Percentiles rank a stretch among this genome's conserved stretches.
Conservation (phyloP, 2,797 vertebrate genomes). For the Parambassis ranga region DNA sequence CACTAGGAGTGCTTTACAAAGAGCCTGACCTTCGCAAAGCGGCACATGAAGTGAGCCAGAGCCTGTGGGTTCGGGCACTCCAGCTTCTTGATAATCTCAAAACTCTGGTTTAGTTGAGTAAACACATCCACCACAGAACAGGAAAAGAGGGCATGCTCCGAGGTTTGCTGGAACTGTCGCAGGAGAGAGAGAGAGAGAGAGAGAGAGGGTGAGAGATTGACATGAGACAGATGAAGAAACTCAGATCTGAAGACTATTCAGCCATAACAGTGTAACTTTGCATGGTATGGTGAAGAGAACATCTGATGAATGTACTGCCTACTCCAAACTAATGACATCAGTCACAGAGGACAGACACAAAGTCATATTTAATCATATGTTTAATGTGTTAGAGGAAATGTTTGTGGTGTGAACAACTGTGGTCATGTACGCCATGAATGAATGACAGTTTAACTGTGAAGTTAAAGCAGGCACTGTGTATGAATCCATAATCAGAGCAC, state of each 20-base stretch:
- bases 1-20: background rate
- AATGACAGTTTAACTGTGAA: too few species aligned
- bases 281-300: background rate
- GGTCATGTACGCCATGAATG: too few species aligned
- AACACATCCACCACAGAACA: constrained; percentile 99
- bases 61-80: constrained; percentile 98
- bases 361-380: too few species aligned
- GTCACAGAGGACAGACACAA: background rate
- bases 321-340: background rate
- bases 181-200: background rate
- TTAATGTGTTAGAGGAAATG: too few species aligned
- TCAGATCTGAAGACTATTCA: background rate
- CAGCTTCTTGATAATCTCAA: constrained; percentile 98
- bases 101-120: constrained; percentile 98
- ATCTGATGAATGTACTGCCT: background rate
- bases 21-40: constrained; percentile 93
- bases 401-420: too few species aligned
- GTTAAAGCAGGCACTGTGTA: too few species aligned
- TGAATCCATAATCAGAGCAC: too few species aligned
- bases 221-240: background rate
- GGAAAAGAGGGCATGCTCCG: constrained; percentile 97
- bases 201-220: background rate
- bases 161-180: constrained; percentile 94
- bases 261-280: background rate
- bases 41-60: constrained; percentile 97